Evolutionary conservation across 2,797 vertebrate species (phyloP).

Genomic region (Hyperoplus immaculatus): DNA sequence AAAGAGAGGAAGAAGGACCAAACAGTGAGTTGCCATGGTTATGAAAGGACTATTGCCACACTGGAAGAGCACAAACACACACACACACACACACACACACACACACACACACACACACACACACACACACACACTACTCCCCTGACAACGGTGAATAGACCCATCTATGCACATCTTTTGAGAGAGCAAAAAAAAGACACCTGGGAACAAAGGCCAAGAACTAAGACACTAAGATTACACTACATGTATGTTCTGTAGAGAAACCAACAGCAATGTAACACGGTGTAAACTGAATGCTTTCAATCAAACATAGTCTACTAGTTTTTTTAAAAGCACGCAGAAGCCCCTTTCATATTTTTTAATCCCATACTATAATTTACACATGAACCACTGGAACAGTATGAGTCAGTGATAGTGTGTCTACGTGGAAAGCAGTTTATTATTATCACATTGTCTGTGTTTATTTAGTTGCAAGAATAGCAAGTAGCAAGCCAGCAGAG

Average conservation of each 20-base stretch:
- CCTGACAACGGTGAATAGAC: conserved; percentile 75
- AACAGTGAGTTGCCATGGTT: conserved; percentile 98
- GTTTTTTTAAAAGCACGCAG: not conserved
- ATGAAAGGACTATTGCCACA: conserved; percentile 95
- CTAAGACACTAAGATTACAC: conserved; percentile 26
- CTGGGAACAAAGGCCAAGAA: conserved; percentile 49
- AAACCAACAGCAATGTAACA: not conserved
- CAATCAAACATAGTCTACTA: not conserved
- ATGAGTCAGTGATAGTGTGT: not conserved
- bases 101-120: conserved; percentile 45
- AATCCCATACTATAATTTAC: not conserved
- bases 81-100: conserved; percentile 22
- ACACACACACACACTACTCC: conserved; percentile 32
- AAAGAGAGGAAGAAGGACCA: conserved; percentile 69
- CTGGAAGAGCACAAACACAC: conserved; percentile 77
- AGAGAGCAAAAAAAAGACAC: conserved; percentile 56
- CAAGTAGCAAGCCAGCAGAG: not conserved
- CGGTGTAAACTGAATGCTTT: not conserved
- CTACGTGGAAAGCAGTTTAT: too few relatives aligned
- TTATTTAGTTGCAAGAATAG: not conserved
- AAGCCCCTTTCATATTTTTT: not conserved
- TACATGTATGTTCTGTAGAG: not conserved
- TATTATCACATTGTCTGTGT: not conserved
- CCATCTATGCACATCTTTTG: conserved; percentile 70
- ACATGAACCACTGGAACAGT: not conserved